A percentile compares a stretch with the other conserved stretches of the same genome.
phyloP scores from a whole-genome alignment of 2,113 vertebrate genomes.

The Phylloscopus whistleri region DNA sequence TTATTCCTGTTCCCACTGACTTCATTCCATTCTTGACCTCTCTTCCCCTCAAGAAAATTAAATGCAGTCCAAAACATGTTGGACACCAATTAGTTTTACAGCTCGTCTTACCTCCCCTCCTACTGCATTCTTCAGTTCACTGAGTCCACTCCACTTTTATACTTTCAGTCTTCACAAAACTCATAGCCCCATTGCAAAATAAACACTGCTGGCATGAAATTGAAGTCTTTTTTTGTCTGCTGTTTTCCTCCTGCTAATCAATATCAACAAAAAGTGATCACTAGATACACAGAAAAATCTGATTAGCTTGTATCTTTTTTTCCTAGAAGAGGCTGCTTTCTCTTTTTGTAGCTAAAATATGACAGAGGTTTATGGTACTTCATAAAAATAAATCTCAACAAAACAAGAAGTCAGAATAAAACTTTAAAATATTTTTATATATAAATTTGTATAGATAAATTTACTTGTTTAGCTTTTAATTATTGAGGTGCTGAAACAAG shows the following conservation, averaged over 20 bases:
- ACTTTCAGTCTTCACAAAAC: slow-evolving; percentile 1
- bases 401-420: background rate
- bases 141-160: slow-evolving; percentile 24
- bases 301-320: background rate
- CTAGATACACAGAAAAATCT: background rate
- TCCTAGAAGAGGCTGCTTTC: background rate
- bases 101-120: slow-evolving; percentile 65
- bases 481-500: background rate
- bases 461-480: background rate
- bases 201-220: slow-evolving; percentile 37
- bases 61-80: slow-evolving; percentile 74
- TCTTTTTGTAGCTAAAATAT: background rate
- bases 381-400: background rate
- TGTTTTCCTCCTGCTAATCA: slow-evolving; percentile 16
- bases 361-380: background rate
- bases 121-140: slow-evolving; percentile 67
- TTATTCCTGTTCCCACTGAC: slow-evolving; percentile 72
- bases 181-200: slow-evolving; percentile 2
- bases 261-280: background rate
- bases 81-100: slow-evolving; percentile 76
- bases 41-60: slow-evolving; percentile 78
- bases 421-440: background rate
- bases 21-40: slow-evolving; percentile 84
- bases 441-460: background rate
- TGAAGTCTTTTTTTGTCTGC: slow-evolving; percentile 22